Percentiles rank a stretch among this genome's conserved stretches.
phyloP scores from a whole-genome alignment of 2,888 invertebrate species.

The Megastigmus dorsalis region DNA sequence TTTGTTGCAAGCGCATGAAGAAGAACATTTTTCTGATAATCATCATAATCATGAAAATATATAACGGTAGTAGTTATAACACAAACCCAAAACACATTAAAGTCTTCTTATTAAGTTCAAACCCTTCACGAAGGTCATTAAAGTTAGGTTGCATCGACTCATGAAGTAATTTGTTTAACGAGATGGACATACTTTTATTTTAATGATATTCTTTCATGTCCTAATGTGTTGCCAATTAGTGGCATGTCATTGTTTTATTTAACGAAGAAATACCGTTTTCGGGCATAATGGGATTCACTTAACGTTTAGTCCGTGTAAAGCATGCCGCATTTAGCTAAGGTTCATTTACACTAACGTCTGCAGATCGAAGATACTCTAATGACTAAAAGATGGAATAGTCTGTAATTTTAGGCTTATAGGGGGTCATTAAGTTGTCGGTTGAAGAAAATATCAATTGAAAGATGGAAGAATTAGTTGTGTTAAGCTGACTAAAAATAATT shows the following conservation, averaged over 20 bases:
- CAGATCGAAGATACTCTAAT: neutral
- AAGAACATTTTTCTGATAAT: too few relatives aligned
- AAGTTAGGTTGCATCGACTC: constrained; percentile 1
- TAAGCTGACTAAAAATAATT: too few relatives aligned
- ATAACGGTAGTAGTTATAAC: neutral
- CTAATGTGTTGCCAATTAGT: constrained; percentile 14
- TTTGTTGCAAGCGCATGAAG: neutral
- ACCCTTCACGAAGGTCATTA: constrained; percentile 11
- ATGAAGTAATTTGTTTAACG: constrained; percentile 28
- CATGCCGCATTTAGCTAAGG: neutral
- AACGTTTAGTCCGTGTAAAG: constrained; percentile 2
- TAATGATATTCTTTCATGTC: constrained; percentile 37
- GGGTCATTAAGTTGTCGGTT: neutral
- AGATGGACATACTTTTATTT: constrained; percentile 27
- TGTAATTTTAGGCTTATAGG: neutral
- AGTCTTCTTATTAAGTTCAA: neutral
- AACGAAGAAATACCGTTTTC: neutral
- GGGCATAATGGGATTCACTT: neutral
- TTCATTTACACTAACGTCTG: neutral
- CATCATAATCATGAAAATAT: too few relatives aligned
- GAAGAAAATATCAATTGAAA: neutral
- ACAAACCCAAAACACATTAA: neutral
- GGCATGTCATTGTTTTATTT: neutral
- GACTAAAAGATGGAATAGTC: too few relatives aligned
- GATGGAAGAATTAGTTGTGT: too few relatives aligned